Evolutionary conservation across 2,888 invertebrate species (phyloP).

Genomic region (Pomacea canaliculata): DNA sequence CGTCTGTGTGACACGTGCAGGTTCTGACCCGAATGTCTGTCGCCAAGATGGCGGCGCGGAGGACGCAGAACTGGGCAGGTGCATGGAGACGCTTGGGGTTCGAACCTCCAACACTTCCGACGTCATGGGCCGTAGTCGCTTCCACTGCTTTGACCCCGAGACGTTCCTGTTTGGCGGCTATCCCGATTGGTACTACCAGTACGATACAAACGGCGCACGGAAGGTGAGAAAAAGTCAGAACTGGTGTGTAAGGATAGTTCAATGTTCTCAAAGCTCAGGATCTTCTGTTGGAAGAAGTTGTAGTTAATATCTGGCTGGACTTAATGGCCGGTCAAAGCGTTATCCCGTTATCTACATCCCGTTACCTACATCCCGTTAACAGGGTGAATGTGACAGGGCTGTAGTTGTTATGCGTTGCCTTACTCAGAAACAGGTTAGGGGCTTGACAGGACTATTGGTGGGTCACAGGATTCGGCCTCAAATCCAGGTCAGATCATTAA

Average conservation of each 20-base stretch:
- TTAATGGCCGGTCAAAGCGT: too few relatives aligned
- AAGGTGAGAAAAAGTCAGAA: slow-evolving; percentile 39
- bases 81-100: slow-evolving; percentile 57
- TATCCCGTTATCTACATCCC: too few relatives aligned
- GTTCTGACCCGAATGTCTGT: slow-evolving; percentile 29
- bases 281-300: too few relatives aligned
- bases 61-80: slow-evolving; percentile 56
- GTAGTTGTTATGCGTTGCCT: too few relatives aligned
- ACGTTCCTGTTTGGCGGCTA: slow-evolving; percentile 52
- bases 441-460: too few relatives aligned
- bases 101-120: slow-evolving; percentile 53
- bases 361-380: too few relatives aligned
- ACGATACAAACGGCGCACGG: slow-evolving; percentile 55
- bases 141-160: slow-evolving; percentile 61
- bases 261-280: background rate
- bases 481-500: too few relatives aligned
- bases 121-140: slow-evolving; percentile 50
- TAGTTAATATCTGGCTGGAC: too few relatives aligned
- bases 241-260: background rate
- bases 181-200: slow-evolving; percentile 57
- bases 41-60: slow-evolving; percentile 55
- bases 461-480: too few relatives aligned
- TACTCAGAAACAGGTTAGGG: too few relatives aligned
- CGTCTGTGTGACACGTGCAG: background rate
- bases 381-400: too few relatives aligned